These are phyloP conservation scores for Apamea anceps DNA, from an alignment of 2,888 invertebrate species.

Conservation along the genomic window DNA sequence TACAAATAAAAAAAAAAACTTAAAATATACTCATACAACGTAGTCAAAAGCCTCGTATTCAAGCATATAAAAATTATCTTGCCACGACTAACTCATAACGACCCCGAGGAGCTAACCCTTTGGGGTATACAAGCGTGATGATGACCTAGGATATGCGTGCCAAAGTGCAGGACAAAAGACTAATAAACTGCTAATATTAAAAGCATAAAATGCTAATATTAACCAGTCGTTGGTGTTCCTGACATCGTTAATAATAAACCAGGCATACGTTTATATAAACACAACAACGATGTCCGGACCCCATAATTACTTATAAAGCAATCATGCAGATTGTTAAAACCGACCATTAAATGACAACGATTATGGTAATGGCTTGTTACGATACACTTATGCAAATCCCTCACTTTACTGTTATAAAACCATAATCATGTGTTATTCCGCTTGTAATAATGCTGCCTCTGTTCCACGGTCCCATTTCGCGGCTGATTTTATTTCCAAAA, in stretches of 20 bases:
- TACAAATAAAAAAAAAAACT: too few relatives aligned
- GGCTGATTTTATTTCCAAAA: constrained; percentile 44
- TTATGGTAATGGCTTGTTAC: constrained; percentile 64
- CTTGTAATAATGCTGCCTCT: constrained; percentile 28
- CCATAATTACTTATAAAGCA: constrained; percentile 63
- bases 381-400: constrained; percentile 66
- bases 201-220: background rate
- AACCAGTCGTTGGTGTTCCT: constrained; percentile 39
- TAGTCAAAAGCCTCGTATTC: too few relatives aligned
- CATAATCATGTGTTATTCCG: constrained; percentile 57
- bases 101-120: too few relatives aligned
- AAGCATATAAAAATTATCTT: too few relatives aligned
- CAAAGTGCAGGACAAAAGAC: background rate
- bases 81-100: too few relatives aligned
- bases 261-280: constrained; percentile 33
- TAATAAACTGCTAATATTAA: background rate
- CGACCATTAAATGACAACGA: constrained; percentile 61
- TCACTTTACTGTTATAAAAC: constrained; percentile 57
- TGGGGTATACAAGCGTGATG: too few relatives aligned
- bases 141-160: too few relatives aligned
- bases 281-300: constrained; percentile 39
- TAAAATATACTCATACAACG: too few relatives aligned
- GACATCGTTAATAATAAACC: constrained; percentile 35
- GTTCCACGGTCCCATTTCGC: constrained; percentile 52
- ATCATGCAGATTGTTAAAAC: constrained; percentile 62